phyloP scores from a whole-genome alignment of 2,888 invertebrate species.

The Athrips mouffetella region DNA sequence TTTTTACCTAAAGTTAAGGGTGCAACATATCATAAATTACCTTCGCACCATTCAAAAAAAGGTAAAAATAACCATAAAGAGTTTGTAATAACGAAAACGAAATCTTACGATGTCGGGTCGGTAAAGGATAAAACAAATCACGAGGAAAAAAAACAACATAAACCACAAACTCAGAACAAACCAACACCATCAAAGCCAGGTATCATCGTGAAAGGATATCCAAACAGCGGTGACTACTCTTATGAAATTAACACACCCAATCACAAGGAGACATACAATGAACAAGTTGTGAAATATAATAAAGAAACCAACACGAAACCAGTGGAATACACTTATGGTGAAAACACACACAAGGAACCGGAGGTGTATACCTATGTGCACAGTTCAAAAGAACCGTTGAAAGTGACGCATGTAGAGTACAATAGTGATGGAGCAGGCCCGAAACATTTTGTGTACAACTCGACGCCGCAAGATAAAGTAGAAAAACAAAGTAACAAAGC shows the following conservation, averaged over 20 bases:
- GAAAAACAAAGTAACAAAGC: conserved; percentile 24
- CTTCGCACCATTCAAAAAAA: conserved; percentile 37
- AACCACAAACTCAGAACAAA: conserved; percentile 38
- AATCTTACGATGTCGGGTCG: conserved; percentile 45
- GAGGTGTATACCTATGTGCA: conserved; percentile 50
- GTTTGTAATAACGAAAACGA: conserved; percentile 47
- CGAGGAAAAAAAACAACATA: conserved; percentile 42
- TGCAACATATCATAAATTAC: conserved; percentile 54
- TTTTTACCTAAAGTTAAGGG: conserved; percentile 60
- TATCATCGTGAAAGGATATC: conserved; percentile 38
- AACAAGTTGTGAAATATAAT: conserved; percentile 60
- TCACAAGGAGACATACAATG: conserved; percentile 59
- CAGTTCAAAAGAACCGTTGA: conserved; percentile 42
- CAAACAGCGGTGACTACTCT: conserved; percentile 49
- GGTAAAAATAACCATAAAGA: conserved; percentile 52
- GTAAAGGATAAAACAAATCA: conserved; percentile 43
- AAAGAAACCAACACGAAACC: conserved; percentile 59
- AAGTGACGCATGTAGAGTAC: conserved; percentile 44
- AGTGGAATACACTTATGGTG: conserved; percentile 50
- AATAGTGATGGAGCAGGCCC: conserved; percentile 44
- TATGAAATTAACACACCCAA: conserved; percentile 64
- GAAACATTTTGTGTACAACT: conserved; percentile 48
- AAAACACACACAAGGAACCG: conserved; percentile 50
- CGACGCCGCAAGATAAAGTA: conserved; percentile 40
- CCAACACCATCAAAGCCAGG: conserved; percentile 40